Evolutionary conservation across 23 tunicate genomes (phyloP).

Genomic region (Corella eumyota): DNA sequence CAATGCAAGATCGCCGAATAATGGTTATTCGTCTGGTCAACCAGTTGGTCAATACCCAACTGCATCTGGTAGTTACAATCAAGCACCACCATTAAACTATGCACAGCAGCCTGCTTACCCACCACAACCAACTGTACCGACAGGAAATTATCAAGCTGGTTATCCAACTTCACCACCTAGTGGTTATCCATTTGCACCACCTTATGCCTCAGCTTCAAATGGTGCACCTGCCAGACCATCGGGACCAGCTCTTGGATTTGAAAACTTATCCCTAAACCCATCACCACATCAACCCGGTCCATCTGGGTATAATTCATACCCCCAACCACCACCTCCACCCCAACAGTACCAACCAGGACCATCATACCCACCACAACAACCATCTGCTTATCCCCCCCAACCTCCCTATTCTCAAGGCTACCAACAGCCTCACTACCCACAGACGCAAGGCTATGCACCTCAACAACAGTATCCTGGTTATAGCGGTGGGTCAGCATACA

Average conservation of each 20-base stretch:
- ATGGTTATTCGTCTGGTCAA: neutral
- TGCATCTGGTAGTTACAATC: neutral
- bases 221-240: slow-evolving; percentile 2
- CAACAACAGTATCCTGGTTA: slow-evolving; percentile 10
- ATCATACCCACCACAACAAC: slow-evolving; percentile 18
- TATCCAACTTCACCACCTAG: slow-evolving; percentile 13
- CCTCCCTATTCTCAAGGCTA: neutral
- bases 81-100: slow-evolving; percentile 3
- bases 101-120: slow-evolving; percentile 15
- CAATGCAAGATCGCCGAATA: slow-evolving; percentile 17
- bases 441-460: slow-evolving; percentile 18
- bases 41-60: neutral
- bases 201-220: slow-evolving; percentile 10
- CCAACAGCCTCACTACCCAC: slow-evolving; percentile 6
- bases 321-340: slow-evolving; percentile 12
- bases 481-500: slow-evolving; percentile 9
- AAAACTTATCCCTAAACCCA: slow-evolving; percentile 22
- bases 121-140: slow-evolving; percentile 34
- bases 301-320: slow-evolving; percentile 7
- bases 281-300: slow-evolving; percentile 6
- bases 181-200: slow-evolving; percentile 9
- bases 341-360: slow-evolving; percentile 8
- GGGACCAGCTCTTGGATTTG: slow-evolving; percentile 17
- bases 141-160: neutral
- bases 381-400: slow-evolving; percentile 10